Conservation (phyloP, 2,888 invertebrate genomes). For the Lysandra coridon region DNA sequence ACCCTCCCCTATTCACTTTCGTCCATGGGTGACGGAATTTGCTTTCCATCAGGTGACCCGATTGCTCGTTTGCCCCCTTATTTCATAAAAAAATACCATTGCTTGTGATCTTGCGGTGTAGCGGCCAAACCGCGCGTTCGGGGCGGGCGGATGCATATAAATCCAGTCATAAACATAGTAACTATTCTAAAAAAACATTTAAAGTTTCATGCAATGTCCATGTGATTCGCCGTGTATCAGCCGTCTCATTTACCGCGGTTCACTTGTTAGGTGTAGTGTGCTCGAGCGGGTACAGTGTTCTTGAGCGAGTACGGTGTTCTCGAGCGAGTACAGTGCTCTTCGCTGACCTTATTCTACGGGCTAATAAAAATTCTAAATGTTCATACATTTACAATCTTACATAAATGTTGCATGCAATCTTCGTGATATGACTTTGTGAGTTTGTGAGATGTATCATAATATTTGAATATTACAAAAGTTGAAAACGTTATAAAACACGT, state of each 20-base stretch:
- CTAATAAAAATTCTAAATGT: conserved; percentile 28
- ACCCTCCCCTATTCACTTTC: no score
- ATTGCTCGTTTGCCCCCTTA: no score
- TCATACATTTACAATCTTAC: conserved; percentile 9
- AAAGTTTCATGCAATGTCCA: no score
- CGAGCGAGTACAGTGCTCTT: not conserved
- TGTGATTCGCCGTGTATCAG: not conserved
- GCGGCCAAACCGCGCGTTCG: no score
- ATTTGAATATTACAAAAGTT: not conserved
- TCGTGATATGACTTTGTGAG: not conserved
- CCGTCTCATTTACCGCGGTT: not conserved
- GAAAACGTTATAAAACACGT: not conserved
- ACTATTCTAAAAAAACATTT: no score
- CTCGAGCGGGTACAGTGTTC: not conserved
- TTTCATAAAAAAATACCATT: no score
- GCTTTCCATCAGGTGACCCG: no score
- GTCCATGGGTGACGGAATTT: no score
- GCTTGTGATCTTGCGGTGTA: no score
- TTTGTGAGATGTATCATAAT: not conserved
- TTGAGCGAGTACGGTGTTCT: not conserved
- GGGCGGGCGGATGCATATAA: no score
- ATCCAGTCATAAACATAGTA: no score
- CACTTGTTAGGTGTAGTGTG: conserved; percentile 16
- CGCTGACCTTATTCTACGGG: conserved; percentile 21
- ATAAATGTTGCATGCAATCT: conserved; percentile 16